Conservation (phyloP, 1,140 invertebrate genomes). For the Conopomorpha cramerella region DNA sequence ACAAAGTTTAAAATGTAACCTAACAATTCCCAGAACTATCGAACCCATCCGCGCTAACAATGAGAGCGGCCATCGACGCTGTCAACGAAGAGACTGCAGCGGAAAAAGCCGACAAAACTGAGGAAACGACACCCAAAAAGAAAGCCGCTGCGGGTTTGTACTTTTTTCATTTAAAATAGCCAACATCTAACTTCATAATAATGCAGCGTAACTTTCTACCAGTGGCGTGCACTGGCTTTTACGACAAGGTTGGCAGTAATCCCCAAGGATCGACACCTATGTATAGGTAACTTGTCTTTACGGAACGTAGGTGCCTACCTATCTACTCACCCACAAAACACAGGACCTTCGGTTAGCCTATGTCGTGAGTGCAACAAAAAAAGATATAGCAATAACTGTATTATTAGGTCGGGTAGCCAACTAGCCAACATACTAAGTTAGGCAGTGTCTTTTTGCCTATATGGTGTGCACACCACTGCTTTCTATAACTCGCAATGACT, state of each 20-base stretch:
- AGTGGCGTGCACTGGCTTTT: too few species aligned
- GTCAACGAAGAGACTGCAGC: constrained; percentile 21
- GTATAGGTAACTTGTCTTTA: not conserved
- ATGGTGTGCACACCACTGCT: too few species aligned
- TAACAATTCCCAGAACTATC: constrained; percentile 24
- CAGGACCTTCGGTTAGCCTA: too few species aligned
- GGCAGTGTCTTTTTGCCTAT: too few species aligned
- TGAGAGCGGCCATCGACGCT: constrained; percentile 25
- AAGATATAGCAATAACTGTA: too few species aligned
- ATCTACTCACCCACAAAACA: not conserved
- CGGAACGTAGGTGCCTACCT: not conserved
- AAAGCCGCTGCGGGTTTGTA: constrained; percentile 20
- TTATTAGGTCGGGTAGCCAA: too few species aligned
- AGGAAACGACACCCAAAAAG: constrained; percentile 18
- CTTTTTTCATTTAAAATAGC: not conserved
- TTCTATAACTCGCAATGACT: too few species aligned
- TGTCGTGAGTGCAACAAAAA: too few species aligned
- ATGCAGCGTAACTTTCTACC: too few species aligned
- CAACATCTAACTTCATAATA: too few species aligned
- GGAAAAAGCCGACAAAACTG: constrained; percentile 3
- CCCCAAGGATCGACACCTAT: not conserved
- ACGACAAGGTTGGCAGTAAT: too few species aligned
- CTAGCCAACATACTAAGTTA: not conserved
- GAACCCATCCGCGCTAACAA: constrained; percentile 22
- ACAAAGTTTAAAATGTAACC: not conserved